Evolutionary conservation across 2,797 vertebrate species (phyloP), one percentile per base, ranked within the genome.

Genomic region (Chanos chanos): DNA sequence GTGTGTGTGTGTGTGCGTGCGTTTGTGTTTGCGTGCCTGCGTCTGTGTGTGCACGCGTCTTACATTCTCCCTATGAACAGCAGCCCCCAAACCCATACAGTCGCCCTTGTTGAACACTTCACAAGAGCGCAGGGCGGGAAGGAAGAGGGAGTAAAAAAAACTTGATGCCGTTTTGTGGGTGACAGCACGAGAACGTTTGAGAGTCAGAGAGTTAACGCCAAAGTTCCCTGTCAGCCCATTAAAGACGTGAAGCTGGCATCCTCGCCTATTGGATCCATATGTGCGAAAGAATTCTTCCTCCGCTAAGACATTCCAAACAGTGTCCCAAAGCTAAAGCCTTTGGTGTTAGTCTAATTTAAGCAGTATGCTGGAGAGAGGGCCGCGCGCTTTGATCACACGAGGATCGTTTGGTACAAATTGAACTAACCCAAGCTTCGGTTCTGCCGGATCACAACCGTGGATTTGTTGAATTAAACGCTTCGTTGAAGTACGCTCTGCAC

Each of bases 401-500:
- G 91, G 94, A 97, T 96, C 91, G 91, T 94, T 98, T 93, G 91
- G 93, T 97, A 99, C 97, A 99, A 99, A 99, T 99, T 99, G 96
- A 98, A 98, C 92, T 94, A 96, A 97, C 93, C 93, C 93, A 90
- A 88, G 91, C 92, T 92, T 89, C 77, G 85, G 94, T 95, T 93
- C 93, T 94, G 91, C 92, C 90, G 93, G 93, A 98, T 97, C 94
- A 96, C 92, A 93, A 94, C 92, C 89, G 80, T 94, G 94, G 95
- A 98, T 99, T 99, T 99, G 95, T 97, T 95, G 94, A 98, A 98
- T 99, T 99, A 97, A 99, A 98, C 92, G 97, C 93, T 94, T 95
- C 91, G 92, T 97, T 97, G 94, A 93, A 94, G n/a, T 88, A 86
- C 89, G 90, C 93, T 91, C 93, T 93, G 90, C 92, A 96, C 94